phyloP scores from a whole-genome alignment of 2,888 invertebrate species.

The Drosophila anomalata region DNA sequence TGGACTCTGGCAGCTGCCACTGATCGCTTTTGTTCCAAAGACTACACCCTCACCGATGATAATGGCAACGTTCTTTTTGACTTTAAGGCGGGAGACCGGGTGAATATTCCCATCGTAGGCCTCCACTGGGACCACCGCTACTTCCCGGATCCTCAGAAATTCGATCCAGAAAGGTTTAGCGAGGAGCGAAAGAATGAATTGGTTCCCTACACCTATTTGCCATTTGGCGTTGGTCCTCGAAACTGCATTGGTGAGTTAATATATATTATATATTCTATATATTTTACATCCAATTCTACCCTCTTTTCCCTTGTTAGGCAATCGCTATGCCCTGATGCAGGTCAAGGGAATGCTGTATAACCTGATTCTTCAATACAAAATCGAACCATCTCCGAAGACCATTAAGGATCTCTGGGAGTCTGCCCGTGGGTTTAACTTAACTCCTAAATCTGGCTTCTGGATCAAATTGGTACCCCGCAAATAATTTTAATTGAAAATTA shows the following conservation, averaged over 20 bases:
- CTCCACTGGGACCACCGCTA: conserved; percentile 85
- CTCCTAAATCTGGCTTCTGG: conserved; percentile 69
- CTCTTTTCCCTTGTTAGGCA: conserved; percentile 38
- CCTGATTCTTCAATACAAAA: conserved; percentile 62
- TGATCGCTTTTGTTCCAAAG: conserved; percentile 85
- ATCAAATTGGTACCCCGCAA: conserved; percentile 65
- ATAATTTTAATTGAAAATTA: conserved; percentile 11
- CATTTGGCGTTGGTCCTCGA: conserved; percentile 86
- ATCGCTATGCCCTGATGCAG: conserved; percentile 72
- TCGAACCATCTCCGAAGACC: conserved; percentile 66
- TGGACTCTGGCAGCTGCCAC: conserved; percentile 84
- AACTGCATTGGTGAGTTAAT: conserved; percentile 85
- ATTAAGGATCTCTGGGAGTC: conserved; percentile 61
- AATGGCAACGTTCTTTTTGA: conserved; percentile 85
- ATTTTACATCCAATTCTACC: neutral
- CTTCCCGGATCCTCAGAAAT: conserved; percentile 85
- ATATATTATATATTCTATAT: rapidly evolving
- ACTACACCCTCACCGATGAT: conserved; percentile 80
- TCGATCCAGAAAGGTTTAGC: conserved; percentile 86
- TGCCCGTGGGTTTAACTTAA: conserved; percentile 61
- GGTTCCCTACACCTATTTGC: conserved; percentile 84
- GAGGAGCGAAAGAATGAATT: conserved; percentile 85
- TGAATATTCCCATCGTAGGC: conserved; percentile 81
- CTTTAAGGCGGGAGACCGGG: conserved; percentile 83
- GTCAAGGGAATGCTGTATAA: conserved; percentile 72